phyloP scores from a whole-genome alignment of 2,888 invertebrate genomes.

The Torymus tubicola region DNA sequence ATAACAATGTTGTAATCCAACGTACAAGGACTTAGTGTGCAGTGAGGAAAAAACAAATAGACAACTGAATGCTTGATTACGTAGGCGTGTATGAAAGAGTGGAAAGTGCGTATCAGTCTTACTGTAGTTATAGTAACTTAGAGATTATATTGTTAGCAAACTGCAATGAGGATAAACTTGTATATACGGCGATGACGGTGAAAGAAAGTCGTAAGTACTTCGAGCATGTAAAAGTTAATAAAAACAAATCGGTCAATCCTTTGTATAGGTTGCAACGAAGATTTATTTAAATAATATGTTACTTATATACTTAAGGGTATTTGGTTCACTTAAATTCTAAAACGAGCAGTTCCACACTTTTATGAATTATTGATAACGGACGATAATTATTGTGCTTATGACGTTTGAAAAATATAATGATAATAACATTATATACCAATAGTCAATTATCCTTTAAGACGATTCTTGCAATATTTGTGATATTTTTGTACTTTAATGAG shows the following conservation, averaged over 20 bases:
- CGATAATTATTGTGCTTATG: constrained; percentile 15
- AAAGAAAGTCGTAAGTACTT: constrained; percentile 72
- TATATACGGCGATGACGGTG: constrained; percentile 66
- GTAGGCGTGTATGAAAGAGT: constrained; percentile 1
- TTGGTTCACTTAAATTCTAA: constrained; percentile 49
- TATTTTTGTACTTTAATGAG: constrained; percentile 45
- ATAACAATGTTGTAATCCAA: constrained; percentile 3
- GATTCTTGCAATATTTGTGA: constrained; percentile 27
- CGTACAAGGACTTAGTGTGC: constrained; percentile 35
- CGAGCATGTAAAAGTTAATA: constrained; percentile 55
- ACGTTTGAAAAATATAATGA: constrained; percentile 27
- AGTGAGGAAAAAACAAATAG: constrained; percentile 10
- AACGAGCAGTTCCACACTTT: constrained; percentile 19
- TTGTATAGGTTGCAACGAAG: constrained; percentile 69
- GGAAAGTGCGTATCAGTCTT: constrained; percentile 61
- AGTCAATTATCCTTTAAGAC: constrained; percentile 48
- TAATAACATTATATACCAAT: constrained; percentile 5
- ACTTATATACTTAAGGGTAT: constrained; percentile 15
- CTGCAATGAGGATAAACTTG: constrained; percentile 65
- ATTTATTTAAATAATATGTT: constrained; percentile 40
- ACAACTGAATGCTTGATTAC: constrained; percentile 11
- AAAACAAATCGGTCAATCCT: constrained; percentile 54
- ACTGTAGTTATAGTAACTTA: constrained; percentile 64
- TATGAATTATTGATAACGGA: neutral
- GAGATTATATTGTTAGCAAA: constrained; percentile 63